A percentile compares a stretch with the other conserved stretches of the same genome.
These are phyloP conservation scores for Gortyna flavago DNA, from an alignment of 2,888 invertebrate genomes.

Conservation along the genomic window DNA sequence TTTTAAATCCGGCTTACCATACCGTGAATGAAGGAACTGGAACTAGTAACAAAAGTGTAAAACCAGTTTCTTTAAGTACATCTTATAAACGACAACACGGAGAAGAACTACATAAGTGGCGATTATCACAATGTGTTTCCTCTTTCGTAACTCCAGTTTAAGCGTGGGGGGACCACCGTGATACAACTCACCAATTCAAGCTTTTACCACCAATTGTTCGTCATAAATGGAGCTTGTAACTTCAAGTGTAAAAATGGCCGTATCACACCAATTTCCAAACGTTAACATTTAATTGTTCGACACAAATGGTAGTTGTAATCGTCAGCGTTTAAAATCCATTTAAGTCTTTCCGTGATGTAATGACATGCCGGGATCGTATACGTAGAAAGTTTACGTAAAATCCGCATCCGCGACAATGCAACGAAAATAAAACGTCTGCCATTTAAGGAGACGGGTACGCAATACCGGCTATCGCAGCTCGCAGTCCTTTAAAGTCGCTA, in stretches of 20 bases:
- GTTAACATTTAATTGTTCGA: slow-evolving; percentile 65
- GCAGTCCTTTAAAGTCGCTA: slow-evolving; percentile 84
- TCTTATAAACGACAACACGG: slow-evolving; percentile 1
- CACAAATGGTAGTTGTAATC: slow-evolving; percentile 61
- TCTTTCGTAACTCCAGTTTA: slow-evolving; percentile 34
- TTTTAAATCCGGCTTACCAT: slow-evolving; percentile 31
- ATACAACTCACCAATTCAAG: slow-evolving; percentile 47
- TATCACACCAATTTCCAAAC: slow-evolving; percentile 62
- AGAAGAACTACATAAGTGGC: slow-evolving; percentile 13
- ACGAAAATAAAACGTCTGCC: slow-evolving; percentile 83
- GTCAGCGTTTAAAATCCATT: slow-evolving; percentile 64
- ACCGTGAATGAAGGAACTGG: slow-evolving; percentile 28
- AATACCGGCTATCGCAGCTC: slow-evolving; percentile 79
- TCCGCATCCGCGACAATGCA: slow-evolving; percentile 75
- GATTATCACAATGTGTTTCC: slow-evolving; percentile 34
- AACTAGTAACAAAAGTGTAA: slow-evolving; percentile 1
- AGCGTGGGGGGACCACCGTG: slow-evolving; percentile 28
- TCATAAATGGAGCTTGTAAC: slow-evolving; percentile 60
- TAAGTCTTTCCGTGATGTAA: slow-evolving; percentile 66
- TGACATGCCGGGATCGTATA: slow-evolving; percentile 65
- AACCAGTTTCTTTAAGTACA: slow-evolving; percentile 26
- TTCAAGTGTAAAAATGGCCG: slow-evolving; percentile 58
- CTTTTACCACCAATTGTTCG: slow-evolving; percentile 54
- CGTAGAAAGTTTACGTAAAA: slow-evolving; percentile 80
- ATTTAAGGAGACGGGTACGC: slow-evolving; percentile 79